A percentile compares a stretch with the other conserved stretches of the same genome.
Conservation (phyloP, 2,888 invertebrate genomes). For the Psylliodes chrysocephalus region DNA sequence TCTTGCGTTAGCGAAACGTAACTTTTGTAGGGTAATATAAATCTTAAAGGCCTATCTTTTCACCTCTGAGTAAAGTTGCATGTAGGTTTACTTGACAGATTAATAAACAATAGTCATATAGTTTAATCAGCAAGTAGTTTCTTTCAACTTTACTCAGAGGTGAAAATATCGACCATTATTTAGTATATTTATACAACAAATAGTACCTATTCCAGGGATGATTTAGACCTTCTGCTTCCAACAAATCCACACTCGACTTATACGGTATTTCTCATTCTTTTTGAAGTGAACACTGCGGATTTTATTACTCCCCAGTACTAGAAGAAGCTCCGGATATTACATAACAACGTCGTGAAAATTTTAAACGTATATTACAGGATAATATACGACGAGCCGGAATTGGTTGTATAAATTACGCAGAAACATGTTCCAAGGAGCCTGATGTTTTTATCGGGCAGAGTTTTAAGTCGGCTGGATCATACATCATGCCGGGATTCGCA, state of each 20-base stretch:
- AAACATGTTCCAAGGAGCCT: conserved; percentile 16
- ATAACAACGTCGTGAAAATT: conserved; percentile 33
- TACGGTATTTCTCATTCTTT: conserved; percentile 32
- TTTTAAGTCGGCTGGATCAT: conserved; percentile 8
- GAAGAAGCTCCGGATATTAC: conserved; percentile 24
- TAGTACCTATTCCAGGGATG: conserved; percentile 21
- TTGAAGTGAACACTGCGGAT: neutral
- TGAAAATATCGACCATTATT: no score
- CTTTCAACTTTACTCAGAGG: no score
- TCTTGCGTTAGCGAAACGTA: no score
- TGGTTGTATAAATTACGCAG: conserved; percentile 26
- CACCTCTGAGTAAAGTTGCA: no score
- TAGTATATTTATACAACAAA: no score
- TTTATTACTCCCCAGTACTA: conserved; percentile 1
- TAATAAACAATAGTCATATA: no score
- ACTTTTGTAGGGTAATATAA: no score
- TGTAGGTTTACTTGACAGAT: no score
- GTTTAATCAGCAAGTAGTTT: no score
- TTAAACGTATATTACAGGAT: conserved; percentile 33
- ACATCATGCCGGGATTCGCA: conserved; percentile 14
- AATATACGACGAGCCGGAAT: conserved; percentile 29
- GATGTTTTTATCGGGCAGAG: conserved; percentile 18
- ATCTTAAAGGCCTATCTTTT: no score
- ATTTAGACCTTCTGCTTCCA: conserved; percentile 35
- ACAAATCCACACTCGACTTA: conserved; percentile 39